Base-by-base conservation (phyloP, 2,113 vertebrate species). In the Leucopsar rothschildi region DNA sequence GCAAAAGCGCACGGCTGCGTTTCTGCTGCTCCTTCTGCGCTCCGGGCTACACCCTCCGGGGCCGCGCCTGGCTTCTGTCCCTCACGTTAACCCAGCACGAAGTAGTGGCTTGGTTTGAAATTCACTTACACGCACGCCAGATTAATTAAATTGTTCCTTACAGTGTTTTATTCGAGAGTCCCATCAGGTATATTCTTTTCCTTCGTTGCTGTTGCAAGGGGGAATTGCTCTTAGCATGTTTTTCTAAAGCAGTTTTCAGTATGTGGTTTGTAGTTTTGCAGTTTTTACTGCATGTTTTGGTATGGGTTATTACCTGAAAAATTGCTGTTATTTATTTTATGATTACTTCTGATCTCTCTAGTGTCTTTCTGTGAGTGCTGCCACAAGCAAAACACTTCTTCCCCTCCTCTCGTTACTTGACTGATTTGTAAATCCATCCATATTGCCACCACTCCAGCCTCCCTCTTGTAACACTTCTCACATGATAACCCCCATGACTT, bases 41-140 rank as follows among this genome's bases (percentile, higher is more conserved):
- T 52, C 6, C 8, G 13, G 24, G 52, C 45, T 11, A 1, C 52
- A 6, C 61, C 60, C 60, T 39, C 19, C 42, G 0, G 20, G 3
- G 55, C 25, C 2, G 4, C 15, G 57, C 44, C 79, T 40, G 66
- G 8, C 7, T 40, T 15, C 12, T 37, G 40, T 37, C 61, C 1
- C 5, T 33, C 6, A 3, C 1, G 0, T 5, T 20, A 42, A 47
- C 10, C n/a, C 8, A 0, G 60, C 60, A 3, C 13, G 6, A 16
- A 55, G 4, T 1, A 15, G 15, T 16, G 61, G 2, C 52, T 88
- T 15, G 56, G 3, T 45, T 71, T 56, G 31, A 72, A 11, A 6
- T 13, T 53, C 68, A 7, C 89, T 79, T 56, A 53, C 40, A 15
- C 44, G 9, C n/a, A 24, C 5, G 8, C 47, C 31, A 31, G 15